Conservation (phyloP, 2,797 vertebrate species). For the Myripristis jacobus region DNA sequence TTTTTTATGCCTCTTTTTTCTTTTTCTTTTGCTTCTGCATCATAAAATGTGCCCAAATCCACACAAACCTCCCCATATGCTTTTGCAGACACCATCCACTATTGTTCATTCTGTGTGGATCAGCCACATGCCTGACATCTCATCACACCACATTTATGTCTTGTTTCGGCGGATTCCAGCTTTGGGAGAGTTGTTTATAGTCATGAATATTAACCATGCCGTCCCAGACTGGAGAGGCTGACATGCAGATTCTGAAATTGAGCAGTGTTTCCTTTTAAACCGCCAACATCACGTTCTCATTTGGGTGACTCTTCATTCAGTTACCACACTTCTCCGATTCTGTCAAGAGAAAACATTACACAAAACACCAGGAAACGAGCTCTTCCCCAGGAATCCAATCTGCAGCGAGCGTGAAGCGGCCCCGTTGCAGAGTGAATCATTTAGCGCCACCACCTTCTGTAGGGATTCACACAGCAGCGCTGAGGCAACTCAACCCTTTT, state of each 20-base stretch:
- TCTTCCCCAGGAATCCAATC: conserved; percentile 43
- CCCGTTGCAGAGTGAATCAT: conserved; percentile 73
- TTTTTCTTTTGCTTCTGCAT: too few species aligned
- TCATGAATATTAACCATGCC: neutral
- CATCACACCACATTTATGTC: too few species aligned
- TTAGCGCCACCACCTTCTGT: conserved; percentile 68
- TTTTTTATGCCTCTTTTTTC: too few species aligned
- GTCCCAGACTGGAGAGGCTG: neutral
- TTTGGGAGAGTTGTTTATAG: neutral
- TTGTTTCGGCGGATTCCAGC: too few species aligned
- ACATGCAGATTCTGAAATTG: neutral
- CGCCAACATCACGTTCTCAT: neutral
- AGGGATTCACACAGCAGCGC: conserved; percentile 68
- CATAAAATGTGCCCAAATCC: too few species aligned
- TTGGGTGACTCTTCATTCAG: neutral
- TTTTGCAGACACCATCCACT: too few species aligned
- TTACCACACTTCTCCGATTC: conserved; percentile 2
- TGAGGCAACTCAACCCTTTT: conserved; percentile 74
- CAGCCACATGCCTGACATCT: too few species aligned
- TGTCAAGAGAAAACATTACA: conserved; percentile 24
- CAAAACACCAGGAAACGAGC: conserved; percentile 32
- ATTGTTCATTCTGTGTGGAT: too few species aligned
- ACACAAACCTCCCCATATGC: too few species aligned
- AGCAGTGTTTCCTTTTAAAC: neutral
- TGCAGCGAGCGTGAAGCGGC: conserved; percentile 39